These are phyloP conservation scores for Pristis pectinata DNA, from an alignment of 2,797 vertebrate genomes.

Conservation along the genomic window DNA sequence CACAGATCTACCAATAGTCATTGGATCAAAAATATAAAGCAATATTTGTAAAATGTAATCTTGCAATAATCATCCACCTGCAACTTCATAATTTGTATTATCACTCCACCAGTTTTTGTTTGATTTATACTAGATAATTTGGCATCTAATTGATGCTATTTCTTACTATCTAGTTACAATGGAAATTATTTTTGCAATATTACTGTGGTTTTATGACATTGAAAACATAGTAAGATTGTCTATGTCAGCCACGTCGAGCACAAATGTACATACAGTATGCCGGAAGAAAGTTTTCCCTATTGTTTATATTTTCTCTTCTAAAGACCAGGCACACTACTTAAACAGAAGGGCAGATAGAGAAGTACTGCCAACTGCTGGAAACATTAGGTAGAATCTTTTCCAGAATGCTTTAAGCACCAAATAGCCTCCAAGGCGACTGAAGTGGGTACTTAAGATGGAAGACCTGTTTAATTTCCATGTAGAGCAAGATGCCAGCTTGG, in stretches of 20 bases:
- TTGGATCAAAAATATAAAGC: not conserved
- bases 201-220: not conserved
- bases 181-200: not conserved
- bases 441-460: too few relatives aligned
- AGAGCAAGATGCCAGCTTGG: too few relatives aligned
- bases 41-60: not conserved
- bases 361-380: not conserved
- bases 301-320: not conserved
- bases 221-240: not conserved
- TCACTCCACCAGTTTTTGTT: not conserved
- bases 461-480: too few relatives aligned
- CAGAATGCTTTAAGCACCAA: too few relatives aligned
- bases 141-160: not conserved
- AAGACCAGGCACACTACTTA: not conserved
- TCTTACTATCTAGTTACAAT: not conserved
- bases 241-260: not conserved
- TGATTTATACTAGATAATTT: not conserved
- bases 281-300: not conserved
- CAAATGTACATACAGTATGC: not conserved
- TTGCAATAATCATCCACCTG: not conserved
- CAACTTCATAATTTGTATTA: not conserved
- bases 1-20: not conserved
- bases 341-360: not conserved
- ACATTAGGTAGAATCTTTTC: too few relatives aligned
- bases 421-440: too few relatives aligned